Base-by-base conservation (phyloP, 2,113 vertebrate genomes). In the Suricata suricatta region DNA sequence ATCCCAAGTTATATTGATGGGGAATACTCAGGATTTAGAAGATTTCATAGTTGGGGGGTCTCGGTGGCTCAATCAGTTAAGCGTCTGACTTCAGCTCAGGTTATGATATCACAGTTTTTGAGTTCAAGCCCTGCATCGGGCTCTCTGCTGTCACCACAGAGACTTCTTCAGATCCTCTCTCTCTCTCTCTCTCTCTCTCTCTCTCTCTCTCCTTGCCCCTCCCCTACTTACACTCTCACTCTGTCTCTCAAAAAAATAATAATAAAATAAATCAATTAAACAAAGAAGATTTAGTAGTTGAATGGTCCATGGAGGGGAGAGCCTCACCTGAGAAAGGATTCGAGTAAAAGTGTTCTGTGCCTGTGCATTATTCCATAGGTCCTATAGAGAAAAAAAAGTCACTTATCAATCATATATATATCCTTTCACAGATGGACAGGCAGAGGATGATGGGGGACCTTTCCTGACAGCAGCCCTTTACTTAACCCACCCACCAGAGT, bases 331-430 rank as follows among this genome's bases (percentile, higher is more conserved):
- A 66, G 44, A 25, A 12, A 29, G 29, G 1, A 27, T 87, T n/a
- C 29, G n/a, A 93, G 74, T 25, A 21, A 52, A 92, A 95, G 31
- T 79, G 2, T 68, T 87, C 35, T 89, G 19, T 2, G 82, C 35
- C 44, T 92, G 19, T 2, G 7, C 17, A 66, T 27, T 35, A 47
- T 52, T 74, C 44, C 68, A 29, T 6, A 5, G 29, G 41, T 35
- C 23, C 38, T 71, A n/a, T 3, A 80, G 71, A 66, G 54, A 52
- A 77, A 83, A 17, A 52, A 16, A 50, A 31, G 35, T 35, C 35
- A 3, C 17, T 35, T 13, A 9, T 14, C 21, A 15, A 72, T 41
- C 63, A n/a, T 16, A 2, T 2, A 3, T 21, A 1, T 9, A 10
- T 69, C 41, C 19, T 21, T 35, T 6, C 13, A 38, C 16, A 83